Conservation (phyloP, 2,888 invertebrate species). For the Brachypterus glaber region DNA sequence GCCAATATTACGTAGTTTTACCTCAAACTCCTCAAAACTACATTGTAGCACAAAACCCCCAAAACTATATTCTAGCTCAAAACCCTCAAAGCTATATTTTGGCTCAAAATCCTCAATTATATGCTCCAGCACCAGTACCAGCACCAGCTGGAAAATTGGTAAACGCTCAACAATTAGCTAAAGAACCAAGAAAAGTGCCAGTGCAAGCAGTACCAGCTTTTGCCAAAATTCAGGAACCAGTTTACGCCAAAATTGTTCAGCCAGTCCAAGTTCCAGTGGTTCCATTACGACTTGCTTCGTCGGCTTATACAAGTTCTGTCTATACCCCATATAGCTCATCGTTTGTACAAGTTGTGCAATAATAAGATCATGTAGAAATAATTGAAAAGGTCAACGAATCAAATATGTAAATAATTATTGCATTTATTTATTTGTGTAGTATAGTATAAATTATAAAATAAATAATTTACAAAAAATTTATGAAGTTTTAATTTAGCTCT, state of each 20-base stretch:
- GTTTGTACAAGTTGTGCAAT: constrained; percentile 30
- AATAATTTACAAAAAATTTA: too few species aligned
- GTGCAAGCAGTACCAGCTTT: constrained; percentile 24
- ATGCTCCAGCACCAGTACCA: constrained; percentile 6
- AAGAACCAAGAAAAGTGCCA: constrained; percentile 19
- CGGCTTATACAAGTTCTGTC: constrained; percentile 17
- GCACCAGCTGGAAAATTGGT: constrained; percentile 10
- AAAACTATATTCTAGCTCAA: constrained; percentile 6
- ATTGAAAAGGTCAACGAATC: constrained; percentile 1
- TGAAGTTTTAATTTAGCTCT: too few species aligned
- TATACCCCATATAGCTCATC: constrained; percentile 30
- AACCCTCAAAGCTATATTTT: too few species aligned
- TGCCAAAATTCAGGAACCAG: constrained; percentile 18
- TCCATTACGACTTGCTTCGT: constrained; percentile 14
- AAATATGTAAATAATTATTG: not conserved
- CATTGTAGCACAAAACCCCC: constrained; percentile 25
- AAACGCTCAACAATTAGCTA: constrained; percentile 21
- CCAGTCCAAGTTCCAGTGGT: constrained; percentile 14
- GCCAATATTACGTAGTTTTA: constrained; percentile 25
- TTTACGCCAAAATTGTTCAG: constrained; percentile 8
- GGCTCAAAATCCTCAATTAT: too few species aligned
- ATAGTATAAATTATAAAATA: too few species aligned
- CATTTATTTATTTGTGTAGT: too few species aligned
- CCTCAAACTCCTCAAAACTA: constrained; percentile 32
- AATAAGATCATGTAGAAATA: too few species aligned